Evolutionary conservation across 2,888 invertebrate genomes (phyloP).

Genomic region (Iselma pallidipennis): DNA sequence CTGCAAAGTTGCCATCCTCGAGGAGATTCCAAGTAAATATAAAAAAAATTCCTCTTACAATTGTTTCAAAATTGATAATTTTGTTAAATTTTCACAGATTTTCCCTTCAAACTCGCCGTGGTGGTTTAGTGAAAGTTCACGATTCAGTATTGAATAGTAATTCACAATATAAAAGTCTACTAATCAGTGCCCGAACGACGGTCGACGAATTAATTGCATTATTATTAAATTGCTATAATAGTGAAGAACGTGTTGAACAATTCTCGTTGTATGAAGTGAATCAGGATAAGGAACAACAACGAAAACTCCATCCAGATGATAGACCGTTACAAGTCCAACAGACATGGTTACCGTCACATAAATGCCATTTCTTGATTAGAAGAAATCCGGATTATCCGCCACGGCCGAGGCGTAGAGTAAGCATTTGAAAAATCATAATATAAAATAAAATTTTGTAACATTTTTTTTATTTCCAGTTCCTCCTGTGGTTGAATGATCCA

Average conservation of each 20-base stretch:
- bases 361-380: conserved; percentile 81
- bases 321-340: conserved; percentile 81
- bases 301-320: conserved; percentile 86
- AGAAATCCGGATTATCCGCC: conserved; percentile 79
- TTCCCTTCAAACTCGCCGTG: conserved; percentile 83
- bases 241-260: conserved; percentile 80
- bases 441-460: no score
- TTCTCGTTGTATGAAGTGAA: conserved; percentile 86
- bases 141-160: conserved; percentile 89
- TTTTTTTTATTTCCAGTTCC: background rate
- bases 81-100: conserved; percentile 63
- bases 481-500: background rate
- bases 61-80: background rate
- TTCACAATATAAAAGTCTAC: conserved; percentile 89
- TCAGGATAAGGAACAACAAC: conserved; percentile 79
- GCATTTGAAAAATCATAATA: no score
- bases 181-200: conserved; percentile 87
- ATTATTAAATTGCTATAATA: conserved; percentile 82
- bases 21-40: conserved; percentile 82
- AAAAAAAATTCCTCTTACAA: background rate
- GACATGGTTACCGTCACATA: conserved; percentile 66
- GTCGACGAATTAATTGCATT: conserved; percentile 86
- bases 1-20: conserved; percentile 92
- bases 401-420: conserved; percentile 56
- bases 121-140: conserved; percentile 90